phyloP scores from a whole-genome alignment of 1,140 invertebrate species.

The Heterodera schachtii region DNA sequence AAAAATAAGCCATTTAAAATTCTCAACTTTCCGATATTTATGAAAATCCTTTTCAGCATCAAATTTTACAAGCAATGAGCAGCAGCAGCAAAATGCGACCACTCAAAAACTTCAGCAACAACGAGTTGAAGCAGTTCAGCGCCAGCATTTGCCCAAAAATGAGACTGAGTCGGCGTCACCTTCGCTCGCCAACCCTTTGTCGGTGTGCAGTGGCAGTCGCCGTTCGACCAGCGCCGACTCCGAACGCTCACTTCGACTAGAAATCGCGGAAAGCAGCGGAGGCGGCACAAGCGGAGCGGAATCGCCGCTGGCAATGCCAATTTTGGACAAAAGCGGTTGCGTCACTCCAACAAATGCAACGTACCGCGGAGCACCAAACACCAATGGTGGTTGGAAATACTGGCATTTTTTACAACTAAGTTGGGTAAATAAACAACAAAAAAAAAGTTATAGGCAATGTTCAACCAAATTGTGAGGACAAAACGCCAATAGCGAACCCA shows the following conservation, averaged over 20 bases:
- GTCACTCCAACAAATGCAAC: not conserved
- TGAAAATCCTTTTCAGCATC: not conserved
- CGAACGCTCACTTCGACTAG: not conserved
- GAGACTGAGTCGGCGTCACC: not conserved
- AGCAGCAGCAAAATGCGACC: not conserved
- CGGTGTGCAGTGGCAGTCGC: not conserved
- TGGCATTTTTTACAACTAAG: not conserved
- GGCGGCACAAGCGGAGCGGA: not conserved
- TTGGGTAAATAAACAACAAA: not conserved
- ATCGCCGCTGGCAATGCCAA: not conserved
- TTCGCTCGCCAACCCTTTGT: not conserved
- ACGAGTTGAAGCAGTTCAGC: not conserved
- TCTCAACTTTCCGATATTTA: not conserved
- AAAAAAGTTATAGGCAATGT: not conserved
- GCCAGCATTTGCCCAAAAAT: not conserved
- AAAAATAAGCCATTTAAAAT: not conserved
- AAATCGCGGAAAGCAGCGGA: not conserved
- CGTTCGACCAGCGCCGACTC: not conserved
- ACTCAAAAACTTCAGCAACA: not conserved
- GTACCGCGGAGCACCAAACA: not conserved
- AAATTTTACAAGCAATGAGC: not conserved
- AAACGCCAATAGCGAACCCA: too few relatives aligned
- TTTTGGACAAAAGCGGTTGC: not conserved
- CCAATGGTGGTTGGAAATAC: not conserved
- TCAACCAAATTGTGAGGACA: too few relatives aligned